These are phyloP conservation scores for Cephonodes hylas DNA, from an alignment of 2,888 invertebrate genomes.

Conservation along the genomic window DNA sequence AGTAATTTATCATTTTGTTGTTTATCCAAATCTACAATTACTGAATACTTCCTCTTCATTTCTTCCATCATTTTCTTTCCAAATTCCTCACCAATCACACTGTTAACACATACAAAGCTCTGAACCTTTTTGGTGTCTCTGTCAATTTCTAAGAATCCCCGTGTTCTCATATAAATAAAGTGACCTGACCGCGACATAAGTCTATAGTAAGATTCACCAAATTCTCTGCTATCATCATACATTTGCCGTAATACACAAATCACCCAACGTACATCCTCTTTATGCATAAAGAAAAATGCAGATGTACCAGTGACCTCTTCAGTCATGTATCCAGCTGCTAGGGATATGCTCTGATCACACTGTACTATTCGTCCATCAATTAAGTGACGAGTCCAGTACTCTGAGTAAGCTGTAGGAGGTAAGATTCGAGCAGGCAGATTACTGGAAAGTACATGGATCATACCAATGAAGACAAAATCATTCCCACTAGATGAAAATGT, in stretches of 20 bases:
- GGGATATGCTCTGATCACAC: constrained; percentile 94
- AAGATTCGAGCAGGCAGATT: constrained; percentile 81
- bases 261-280: constrained; percentile 93
- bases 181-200: constrained; percentile 90
- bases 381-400: constrained; percentile 94
- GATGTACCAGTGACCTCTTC: constrained; percentile 93
- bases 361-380: constrained; percentile 94
- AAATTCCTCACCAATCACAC: constrained; percentile 87
- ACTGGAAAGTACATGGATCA: constrained; percentile 84
- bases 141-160: constrained; percentile 92
- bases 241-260: constrained; percentile 93
- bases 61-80: constrained; percentile 87
- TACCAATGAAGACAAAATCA: constrained; percentile 86
- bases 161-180: constrained; percentile 91
- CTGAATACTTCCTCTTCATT: constrained; percentile 90
- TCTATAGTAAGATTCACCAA: constrained; percentile 93
- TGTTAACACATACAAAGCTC: constrained; percentile 93
- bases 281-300: constrained; percentile 94
- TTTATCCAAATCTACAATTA: constrained; percentile 81
- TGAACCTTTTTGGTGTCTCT: constrained; percentile 87
- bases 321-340: constrained; percentile 93
- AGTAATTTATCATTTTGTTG: constrained; percentile 45
- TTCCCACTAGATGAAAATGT: constrained; percentile 81
- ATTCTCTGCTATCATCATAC: constrained; percentile 91
- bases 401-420: constrained; percentile 85